phyloP scores from a whole-genome alignment of 1,140 invertebrate species.

The Hypsibius dujardini region DNA sequence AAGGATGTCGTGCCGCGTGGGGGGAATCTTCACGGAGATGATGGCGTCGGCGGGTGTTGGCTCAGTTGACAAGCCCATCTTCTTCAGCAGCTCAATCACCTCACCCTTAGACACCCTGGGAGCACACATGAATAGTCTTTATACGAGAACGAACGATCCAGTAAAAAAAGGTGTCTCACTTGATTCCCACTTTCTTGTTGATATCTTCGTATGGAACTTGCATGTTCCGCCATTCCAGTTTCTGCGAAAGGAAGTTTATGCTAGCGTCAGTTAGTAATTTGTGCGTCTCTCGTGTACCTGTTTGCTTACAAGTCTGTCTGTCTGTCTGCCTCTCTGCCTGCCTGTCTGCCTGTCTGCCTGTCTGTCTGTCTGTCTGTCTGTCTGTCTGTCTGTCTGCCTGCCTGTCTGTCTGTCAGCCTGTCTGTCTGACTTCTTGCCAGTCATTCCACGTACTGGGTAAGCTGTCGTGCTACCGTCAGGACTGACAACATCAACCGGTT shows the following conservation, averaged over 20 bases:
- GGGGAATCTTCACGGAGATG: constrained; percentile 55
- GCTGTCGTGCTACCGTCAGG: constrained; percentile 29
- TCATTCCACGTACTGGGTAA: constrained; percentile 37
- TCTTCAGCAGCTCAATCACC: constrained; percentile 56
- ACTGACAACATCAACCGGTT: constrained; percentile 58
- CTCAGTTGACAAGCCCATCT: constrained; percentile 64
- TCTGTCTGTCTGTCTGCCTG: too few species aligned
- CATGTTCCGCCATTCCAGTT: constrained; percentile 58
- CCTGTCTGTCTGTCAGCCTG: too few species aligned
- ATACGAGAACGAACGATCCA: neutral
- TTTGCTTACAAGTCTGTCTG: too few species aligned
- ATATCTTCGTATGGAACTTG: constrained; percentile 48
- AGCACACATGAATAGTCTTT: too few species aligned
- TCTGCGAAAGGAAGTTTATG: constrained; percentile 41
- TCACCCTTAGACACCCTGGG: constrained; percentile 44
- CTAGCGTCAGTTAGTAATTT: constrained; percentile 24
- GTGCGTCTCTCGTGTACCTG: too few species aligned
- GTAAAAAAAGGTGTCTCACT: constrained; percentile 36
- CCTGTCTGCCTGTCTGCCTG: too few species aligned
- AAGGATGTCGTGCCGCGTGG: constrained; percentile 76
- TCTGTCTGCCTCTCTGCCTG: too few species aligned
- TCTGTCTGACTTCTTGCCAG: too few species aligned
- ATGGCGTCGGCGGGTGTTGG: constrained; percentile 32
- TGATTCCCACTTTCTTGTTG: constrained; percentile 69
- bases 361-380: too few species aligned